Evolutionary conservation across 2,888 invertebrate species (phyloP).

Genomic region (Agonopterix subpropinquella): DNA sequence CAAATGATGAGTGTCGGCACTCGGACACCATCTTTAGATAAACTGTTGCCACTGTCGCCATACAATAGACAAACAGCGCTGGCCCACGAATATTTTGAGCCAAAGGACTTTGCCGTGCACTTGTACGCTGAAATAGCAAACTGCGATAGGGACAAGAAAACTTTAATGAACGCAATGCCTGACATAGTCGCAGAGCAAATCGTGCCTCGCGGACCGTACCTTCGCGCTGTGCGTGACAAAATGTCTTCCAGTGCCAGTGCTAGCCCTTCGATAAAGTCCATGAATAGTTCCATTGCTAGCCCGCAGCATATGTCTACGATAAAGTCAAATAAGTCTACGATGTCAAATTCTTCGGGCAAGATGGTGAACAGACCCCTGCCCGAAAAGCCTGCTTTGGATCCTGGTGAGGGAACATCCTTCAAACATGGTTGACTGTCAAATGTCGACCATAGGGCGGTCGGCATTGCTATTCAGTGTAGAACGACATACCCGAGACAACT

Average conservation of each 20-base stretch:
- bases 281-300: conserved; percentile 24
- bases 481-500: background rate
- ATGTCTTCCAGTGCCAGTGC: conserved; percentile 35
- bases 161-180: conserved; percentile 51
- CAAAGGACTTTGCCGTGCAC: conserved; percentile 72
- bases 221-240: conserved; percentile 77
- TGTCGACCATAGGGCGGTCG: conserved; percentile 11
- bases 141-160: conserved; percentile 49
- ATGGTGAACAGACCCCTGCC: conserved; percentile 83
- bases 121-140: conserved; percentile 79
- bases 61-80: conserved; percentile 59
- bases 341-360: conserved; percentile 64
- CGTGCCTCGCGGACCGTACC: conserved; percentile 74
- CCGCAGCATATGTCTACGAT: conserved; percentile 38
- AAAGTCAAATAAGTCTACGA: conserved; percentile 39
- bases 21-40: conserved; percentile 75
- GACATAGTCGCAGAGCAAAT: conserved; percentile 59
- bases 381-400: conserved; percentile 71
- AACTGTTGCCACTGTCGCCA: conserved; percentile 67
- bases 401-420: conserved; percentile 59
- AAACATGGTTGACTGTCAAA: conserved; percentile 31
- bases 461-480: background rate
- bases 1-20: conserved; percentile 75
- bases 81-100: conserved; percentile 69
- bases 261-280: conserved; percentile 26